These are phyloP conservation scores for Petaurus breviceps DNA, from an alignment of 2,113 vertebrate genomes.

Conservation along the genomic window DNA sequence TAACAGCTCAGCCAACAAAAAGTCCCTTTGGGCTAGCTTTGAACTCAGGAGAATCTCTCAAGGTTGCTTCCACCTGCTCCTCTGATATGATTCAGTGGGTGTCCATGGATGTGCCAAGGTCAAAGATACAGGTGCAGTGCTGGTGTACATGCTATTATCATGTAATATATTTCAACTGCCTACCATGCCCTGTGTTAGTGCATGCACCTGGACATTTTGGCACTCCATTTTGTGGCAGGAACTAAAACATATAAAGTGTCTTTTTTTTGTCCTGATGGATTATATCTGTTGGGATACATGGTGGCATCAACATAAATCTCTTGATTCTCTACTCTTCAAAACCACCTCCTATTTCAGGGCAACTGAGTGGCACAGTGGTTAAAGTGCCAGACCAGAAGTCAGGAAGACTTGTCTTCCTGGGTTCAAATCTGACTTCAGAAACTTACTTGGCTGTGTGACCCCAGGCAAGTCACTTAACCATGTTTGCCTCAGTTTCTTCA, in stretches of 20 bases:
- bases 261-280: neutral
- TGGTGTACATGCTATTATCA: neutral
- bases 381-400: neutral
- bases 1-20: constrained; percentile 38
- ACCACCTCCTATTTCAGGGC: neutral
- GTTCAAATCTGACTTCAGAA: neutral
- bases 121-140: neutral
- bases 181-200: neutral
- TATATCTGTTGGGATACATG: constrained; percentile 28
- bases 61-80: neutral
- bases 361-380: too few relatives aligned
- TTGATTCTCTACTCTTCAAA: neutral
- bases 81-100: neutral
- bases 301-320: neutral
- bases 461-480: neutral
- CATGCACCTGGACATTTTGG: constrained; percentile 13
- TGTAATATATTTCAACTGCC: neutral
- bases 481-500: neutral
- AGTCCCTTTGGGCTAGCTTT: constrained; percentile 18
- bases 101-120: neutral
- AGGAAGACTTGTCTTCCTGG: neutral
- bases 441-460: neutral
- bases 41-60: neutral
- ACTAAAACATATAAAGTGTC: constrained; percentile 12
- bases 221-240: constrained; percentile 15